Evolutionary conservation across 2,888 invertebrate species (phyloP).

Genomic region (Cataglyphis albicans): DNA sequence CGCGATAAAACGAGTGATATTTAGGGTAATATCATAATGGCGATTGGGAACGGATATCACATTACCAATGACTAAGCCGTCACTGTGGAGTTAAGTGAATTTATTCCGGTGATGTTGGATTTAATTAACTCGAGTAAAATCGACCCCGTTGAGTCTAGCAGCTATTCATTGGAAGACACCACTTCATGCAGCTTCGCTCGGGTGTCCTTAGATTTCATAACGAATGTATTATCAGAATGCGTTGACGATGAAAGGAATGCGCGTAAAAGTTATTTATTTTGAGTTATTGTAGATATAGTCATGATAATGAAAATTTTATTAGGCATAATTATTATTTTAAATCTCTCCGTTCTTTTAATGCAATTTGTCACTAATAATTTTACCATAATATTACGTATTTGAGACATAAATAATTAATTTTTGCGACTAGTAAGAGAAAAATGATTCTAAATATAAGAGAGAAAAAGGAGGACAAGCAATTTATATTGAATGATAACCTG

Average conservation of each 20-base stretch:
- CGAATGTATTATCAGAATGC: conserved; percentile 50
- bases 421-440: neutral
- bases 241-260: conserved; percentile 36
- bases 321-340: conserved; percentile 2
- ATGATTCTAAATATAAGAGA: conserved; percentile 5
- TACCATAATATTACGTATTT: neutral
- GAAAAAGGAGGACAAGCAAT: neutral
- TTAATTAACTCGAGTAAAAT: conserved; percentile 58
- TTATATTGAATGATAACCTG: neutral
- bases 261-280: conserved; percentile 32
- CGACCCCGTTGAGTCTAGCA: conserved; percentile 55
- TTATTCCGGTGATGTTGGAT: conserved; percentile 51
- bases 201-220: conserved; percentile 49
- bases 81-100: conserved; percentile 45
- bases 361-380: neutral
- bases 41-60: conserved; percentile 40
- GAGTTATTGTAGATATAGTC: neutral
- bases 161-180: conserved; percentile 43
- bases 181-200: conserved; percentile 45
- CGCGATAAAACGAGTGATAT: conserved; percentile 18
- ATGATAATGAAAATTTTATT: conserved; percentile 16
- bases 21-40: conserved; percentile 38
- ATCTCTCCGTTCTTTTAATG: neutral
- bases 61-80: conserved; percentile 49
- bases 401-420: neutral